These are phyloP conservation scores for Thalassarche chlororhynchos DNA, from an alignment of 2,113 vertebrate species.

Conservation along the genomic window DNA sequence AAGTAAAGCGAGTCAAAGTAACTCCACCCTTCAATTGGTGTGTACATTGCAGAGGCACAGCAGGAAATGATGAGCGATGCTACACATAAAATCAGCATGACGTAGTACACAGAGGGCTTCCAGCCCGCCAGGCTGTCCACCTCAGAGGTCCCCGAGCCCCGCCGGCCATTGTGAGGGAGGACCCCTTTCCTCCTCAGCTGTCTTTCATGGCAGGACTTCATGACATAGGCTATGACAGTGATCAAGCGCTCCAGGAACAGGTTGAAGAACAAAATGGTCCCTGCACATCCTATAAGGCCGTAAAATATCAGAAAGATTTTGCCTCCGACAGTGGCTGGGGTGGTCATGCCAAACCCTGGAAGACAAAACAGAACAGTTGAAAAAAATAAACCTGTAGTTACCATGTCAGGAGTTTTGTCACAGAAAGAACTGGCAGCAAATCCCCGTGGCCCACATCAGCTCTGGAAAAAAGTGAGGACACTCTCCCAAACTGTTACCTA, in stretches of 20 bases:
- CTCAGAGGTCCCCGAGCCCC: constrained; percentile 21
- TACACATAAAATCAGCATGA: constrained; percentile 92
- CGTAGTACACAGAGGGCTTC: constrained; percentile 97
- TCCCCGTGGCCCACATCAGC: not conserved
- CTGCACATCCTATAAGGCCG: constrained; percentile 92
- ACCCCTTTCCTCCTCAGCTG: constrained; percentile 80
- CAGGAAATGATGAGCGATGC: constrained; percentile 91
- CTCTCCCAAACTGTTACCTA: not conserved
- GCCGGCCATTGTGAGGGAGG: constrained; percentile 66
- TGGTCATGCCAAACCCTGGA: constrained; percentile 97
- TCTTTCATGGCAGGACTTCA: constrained; percentile 86
- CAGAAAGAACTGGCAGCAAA: not conserved
- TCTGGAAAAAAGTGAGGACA: not conserved
- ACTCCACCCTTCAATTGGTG: constrained; percentile 89
- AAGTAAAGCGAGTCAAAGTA: constrained; percentile 97
- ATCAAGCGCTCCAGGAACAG: constrained; percentile 96
- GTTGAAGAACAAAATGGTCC: constrained; percentile 97
- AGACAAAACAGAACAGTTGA: constrained; percentile 59
- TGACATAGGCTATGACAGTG: constrained; percentile 87
- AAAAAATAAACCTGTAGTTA: not conserved
- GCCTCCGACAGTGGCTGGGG: constrained; percentile 89
- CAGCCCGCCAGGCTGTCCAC: constrained; percentile 80
- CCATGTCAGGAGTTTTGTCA: not conserved
- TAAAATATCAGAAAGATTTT: constrained; percentile 97
- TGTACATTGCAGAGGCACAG: constrained; percentile 94